These are phyloP conservation scores for Himalopsyche phryganea DNA, from an alignment of 1,140 invertebrate species.

Conservation along the genomic window DNA sequence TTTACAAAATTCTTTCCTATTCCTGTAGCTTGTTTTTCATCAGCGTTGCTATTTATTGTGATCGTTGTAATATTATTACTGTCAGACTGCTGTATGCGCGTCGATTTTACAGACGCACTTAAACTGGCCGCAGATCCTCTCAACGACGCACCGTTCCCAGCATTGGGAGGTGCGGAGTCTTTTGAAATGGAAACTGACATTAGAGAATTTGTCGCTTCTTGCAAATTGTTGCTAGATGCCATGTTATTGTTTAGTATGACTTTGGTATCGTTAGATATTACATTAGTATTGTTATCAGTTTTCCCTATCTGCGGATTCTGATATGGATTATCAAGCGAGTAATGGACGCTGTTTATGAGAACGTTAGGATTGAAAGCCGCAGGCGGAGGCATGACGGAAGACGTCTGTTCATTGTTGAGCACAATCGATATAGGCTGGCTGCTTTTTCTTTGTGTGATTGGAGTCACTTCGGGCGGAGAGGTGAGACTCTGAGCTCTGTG, in stretches of 20 bases:
- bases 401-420: slow-evolving; percentile 17
- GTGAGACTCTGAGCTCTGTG: slow-evolving; percentile 64
- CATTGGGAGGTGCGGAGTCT: slow-evolving; percentile 17
- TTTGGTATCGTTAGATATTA: slow-evolving; percentile 24
- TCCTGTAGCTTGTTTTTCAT: slow-evolving; percentile 26
- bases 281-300: slow-evolving; percentile 28
- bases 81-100: slow-evolving; percentile 26
- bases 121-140: slow-evolving; percentile 23
- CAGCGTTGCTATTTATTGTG: slow-evolving; percentile 37
- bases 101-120: slow-evolving; percentile 2
- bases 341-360: slow-evolving; percentile 31
- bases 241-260: slow-evolving; percentile 23
- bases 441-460: slow-evolving; percentile 41
- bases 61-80: slow-evolving; percentile 49
- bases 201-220: slow-evolving; percentile 26
- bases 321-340: slow-evolving; percentile 43
- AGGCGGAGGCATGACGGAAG: not conserved
- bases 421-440: slow-evolving; percentile 39
- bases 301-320: slow-evolving; percentile 49
- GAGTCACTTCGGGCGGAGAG: slow-evolving; percentile 60
- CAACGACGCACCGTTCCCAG: slow-evolving; percentile 21
- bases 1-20: slow-evolving; percentile 18
- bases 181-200: slow-evolving; percentile 26
- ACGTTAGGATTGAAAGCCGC: slow-evolving; percentile 26
- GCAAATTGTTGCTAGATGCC: slow-evolving; percentile 16